phyloP scores from a whole-genome alignment of 2,113 vertebrate species.

The Grammomys dolichurus region DNA sequence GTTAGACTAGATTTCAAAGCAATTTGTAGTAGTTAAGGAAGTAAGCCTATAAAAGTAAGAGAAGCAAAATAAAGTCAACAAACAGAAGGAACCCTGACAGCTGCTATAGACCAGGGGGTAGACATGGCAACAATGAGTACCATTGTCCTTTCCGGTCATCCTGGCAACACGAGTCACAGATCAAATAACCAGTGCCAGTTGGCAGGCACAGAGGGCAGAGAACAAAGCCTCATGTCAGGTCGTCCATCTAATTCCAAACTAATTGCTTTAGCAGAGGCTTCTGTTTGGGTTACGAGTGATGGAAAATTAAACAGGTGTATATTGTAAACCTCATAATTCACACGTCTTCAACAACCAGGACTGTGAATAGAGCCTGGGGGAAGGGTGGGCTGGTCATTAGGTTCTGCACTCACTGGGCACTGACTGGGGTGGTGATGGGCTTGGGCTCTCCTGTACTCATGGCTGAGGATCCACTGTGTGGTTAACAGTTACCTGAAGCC shows the following conservation, averaged over 20 bases:
- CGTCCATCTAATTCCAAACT: constrained; percentile 30
- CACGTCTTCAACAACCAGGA: background rate
- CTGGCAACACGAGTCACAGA: background rate
- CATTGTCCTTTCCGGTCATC: constrained; percentile 28
- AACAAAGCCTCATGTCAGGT: constrained; percentile 21
- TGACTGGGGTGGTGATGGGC: background rate
- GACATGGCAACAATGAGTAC: background rate
- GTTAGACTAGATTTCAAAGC: constrained; percentile 19
- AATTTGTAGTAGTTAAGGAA: constrained; percentile 9
- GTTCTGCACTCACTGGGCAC: background rate
- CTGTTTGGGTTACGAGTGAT: constrained; percentile 32
- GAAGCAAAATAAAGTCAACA: background rate
- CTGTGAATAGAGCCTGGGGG: background rate
- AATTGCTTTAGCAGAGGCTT: constrained; percentile 63
- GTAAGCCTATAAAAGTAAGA: constrained; percentile 30
- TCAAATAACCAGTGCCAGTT: constrained; percentile 41
- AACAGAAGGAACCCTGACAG: background rate
- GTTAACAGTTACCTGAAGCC: rapidly evolving
- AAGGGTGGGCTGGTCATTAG: rapidly evolving
- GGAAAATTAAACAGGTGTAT: constrained; percentile 53
- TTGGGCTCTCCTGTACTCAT: background rate
- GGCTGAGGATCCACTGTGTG: too few species aligned
- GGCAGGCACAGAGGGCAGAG: background rate
- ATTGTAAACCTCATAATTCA: constrained; percentile 37
- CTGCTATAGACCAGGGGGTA: background rate